Percentiles rank a stretch among this genome's conserved stretches.
These are phyloP conservation scores for Lasioglossum oenotherae DNA, from an alignment of 2,888 invertebrate genomes.

Conservation along the genomic window DNA sequence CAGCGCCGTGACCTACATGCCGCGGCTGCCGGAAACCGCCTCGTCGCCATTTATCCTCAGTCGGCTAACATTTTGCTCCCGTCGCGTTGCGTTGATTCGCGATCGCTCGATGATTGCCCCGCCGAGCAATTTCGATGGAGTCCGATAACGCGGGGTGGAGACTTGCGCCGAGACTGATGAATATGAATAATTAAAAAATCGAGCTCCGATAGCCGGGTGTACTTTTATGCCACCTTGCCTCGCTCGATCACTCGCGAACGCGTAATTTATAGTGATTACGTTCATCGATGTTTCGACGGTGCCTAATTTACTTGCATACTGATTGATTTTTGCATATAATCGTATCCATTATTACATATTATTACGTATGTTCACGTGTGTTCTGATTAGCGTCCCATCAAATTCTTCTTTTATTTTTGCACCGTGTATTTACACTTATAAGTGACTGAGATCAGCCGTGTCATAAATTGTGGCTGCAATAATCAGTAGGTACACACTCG, in stretches of 20 bases:
- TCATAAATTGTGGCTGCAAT: neutral
- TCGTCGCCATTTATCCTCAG: constrained; percentile 30
- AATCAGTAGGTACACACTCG: neutral
- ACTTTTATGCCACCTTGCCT: neutral
- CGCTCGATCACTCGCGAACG: neutral
- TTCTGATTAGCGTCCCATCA: neutral
- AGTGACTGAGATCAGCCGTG: neutral
- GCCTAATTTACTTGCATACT: neutral
- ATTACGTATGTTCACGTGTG: neutral
- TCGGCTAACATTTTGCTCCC: constrained; percentile 20
- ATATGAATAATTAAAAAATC: constrained; percentile 37
- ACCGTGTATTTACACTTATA: neutral
- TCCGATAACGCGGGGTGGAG: constrained; percentile 31
- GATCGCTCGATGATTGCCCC: constrained; percentile 20
- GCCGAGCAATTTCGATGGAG: constrained; percentile 32
- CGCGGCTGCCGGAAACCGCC: constrained; percentile 45
- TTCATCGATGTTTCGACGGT: neutral
- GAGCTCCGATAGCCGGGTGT: neutral
- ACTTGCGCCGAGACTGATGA: constrained; percentile 1
- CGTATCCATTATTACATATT: neutral
- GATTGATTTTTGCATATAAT: neutral
- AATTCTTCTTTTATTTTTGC: neutral
- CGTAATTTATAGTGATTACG: constrained; percentile 5
- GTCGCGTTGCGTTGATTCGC: constrained; percentile 5
- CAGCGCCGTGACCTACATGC: constrained; percentile 44